Base-by-base conservation (phyloP, 2,113 vertebrate genomes). In the Carassius carassius region DNA sequence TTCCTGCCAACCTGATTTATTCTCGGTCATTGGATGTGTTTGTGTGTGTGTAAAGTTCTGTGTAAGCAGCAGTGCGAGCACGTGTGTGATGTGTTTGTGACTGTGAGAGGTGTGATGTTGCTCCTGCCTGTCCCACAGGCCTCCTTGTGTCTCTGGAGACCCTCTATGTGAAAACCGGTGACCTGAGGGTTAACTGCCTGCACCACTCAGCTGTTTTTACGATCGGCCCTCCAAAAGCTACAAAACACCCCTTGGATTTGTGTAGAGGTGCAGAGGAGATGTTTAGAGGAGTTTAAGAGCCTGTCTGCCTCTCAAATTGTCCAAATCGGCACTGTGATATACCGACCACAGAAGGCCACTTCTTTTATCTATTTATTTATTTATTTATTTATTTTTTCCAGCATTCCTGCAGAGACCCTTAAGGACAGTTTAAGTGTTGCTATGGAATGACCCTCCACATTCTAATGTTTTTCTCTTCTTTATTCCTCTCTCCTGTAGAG, bases 401-500 rank as follows among this genome's bases (percentile, higher is more conserved):
- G 89, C 94, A 92, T 94, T 93, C 87, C 92, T 93, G 44, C 93
- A 90, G 91, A 93, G 94, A 95, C 91, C 89, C 88, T 25, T 54
- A 89, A 84, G 84, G 82, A 51, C 63, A 86, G 49, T 93, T 92
- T 86, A 90, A 70, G 81, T 19, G 90, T 94, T 86, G 44, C 92
- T 90, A 73, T 62, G 25, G 90, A 91, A 81, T 78, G 56, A 77
- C 70, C 81, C 69, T 73, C 29, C 51, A 41, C 54, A 65, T 44
- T 73, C 81, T 84, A 69, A 86, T 73, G 77, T 84, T 69, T 81
- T 90, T 91, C 85, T 82, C 90, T 90, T 90, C 90, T 88, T 84
- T 92, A 91, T 29, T 73, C 44, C 63, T 81, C 81, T 77, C 47
- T 87, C 56, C 84, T 86, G 60, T 94, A 99, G 98, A 99, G 92